Conservation (phyloP, 2,113 vertebrate genomes). For the Callipepla squamata region DNA sequence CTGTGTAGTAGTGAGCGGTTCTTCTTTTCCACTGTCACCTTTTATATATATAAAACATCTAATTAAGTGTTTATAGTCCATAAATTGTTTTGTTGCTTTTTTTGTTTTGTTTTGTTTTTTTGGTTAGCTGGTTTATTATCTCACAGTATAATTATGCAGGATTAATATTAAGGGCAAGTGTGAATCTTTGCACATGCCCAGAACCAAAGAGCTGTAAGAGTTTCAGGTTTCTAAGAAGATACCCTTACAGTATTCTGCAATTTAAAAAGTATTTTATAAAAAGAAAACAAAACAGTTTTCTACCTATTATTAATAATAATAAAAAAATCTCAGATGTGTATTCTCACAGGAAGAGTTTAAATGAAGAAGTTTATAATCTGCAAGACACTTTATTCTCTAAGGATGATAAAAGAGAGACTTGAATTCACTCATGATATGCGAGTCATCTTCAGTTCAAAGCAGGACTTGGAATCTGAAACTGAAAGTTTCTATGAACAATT, state of each 20-base stretch:
- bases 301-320: neutral
- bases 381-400: neutral
- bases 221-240: neutral
- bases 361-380: neutral
- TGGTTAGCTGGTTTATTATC: neutral
- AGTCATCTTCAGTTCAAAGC: neutral
- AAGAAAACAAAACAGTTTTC: neutral
- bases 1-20: neutral
- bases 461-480: neutral
- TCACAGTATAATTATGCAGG: neutral
- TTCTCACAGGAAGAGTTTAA: neutral
- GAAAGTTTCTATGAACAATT: neutral
- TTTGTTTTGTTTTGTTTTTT: no score
- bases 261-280: neutral
- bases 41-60: neutral
- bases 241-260: neutral
- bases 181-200: neutral
- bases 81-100: fast-evolving
- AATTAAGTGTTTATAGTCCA: neutral
- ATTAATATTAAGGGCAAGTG: neutral
- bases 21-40: neutral
- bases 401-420: neutral
- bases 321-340: neutral
- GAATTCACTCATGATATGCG: neutral
- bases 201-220: neutral